Conservation (phyloP, 2,113 vertebrate species). For the Varanus komodoensis region DNA sequence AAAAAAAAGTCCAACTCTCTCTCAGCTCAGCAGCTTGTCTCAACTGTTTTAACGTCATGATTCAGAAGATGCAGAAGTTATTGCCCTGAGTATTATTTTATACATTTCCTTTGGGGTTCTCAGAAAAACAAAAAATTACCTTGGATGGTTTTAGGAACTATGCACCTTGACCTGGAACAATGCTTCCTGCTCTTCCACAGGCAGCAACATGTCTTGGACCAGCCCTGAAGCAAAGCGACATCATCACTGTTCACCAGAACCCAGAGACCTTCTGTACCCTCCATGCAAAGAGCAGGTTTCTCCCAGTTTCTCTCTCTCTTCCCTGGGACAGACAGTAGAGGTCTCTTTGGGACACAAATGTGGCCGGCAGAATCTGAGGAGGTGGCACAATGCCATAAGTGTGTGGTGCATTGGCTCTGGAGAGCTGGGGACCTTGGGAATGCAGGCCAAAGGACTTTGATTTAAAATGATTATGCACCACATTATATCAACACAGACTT, state of each 20-base stretch:
- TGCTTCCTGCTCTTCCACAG: no score
- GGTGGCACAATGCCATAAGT: neutral
- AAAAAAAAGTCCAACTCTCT: conserved; percentile 78
- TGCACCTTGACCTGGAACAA: no score
- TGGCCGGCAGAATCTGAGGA: neutral
- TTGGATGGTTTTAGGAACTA: no score
- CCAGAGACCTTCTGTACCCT: no score
- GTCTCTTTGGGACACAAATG: neutral
- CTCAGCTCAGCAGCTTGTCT: conserved; percentile 80
- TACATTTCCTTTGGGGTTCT: conserved; percentile 89
- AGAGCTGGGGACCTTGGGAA: neutral
- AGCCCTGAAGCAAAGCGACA: no score
- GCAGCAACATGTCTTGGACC: no score
- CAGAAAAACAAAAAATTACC: conserved; percentile 58
- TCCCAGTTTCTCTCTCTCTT: neutral
- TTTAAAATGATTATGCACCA: neutral
- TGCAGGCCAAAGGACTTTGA: neutral
- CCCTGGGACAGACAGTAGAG: neutral
- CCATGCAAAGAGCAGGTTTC: no score
- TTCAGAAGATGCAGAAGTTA: conserved; percentile 93
- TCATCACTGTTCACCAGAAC: no score
- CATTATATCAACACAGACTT: neutral
- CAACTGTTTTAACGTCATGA: conserved; percentile 82
- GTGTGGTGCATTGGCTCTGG: neutral
- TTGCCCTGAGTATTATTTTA: conserved; percentile 96